These are phyloP conservation scores for Chiroxiphia lanceolata DNA, from an alignment of 2,797 vertebrate species.

Conservation along the genomic window DNA sequence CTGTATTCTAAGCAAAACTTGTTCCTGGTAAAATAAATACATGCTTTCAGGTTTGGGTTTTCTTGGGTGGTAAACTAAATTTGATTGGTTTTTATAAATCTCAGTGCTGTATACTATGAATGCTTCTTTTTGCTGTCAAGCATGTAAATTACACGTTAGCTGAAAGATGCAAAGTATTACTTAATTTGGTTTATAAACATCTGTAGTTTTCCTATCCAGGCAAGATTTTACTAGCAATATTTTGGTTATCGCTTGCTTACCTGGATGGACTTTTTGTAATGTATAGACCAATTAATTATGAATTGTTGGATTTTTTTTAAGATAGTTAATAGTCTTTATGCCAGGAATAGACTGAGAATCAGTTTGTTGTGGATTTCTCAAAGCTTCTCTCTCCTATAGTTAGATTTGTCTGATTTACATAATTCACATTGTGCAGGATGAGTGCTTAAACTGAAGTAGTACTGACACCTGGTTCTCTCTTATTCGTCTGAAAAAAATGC, in stretches of 20 bases:
- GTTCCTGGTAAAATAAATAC: constrained; percentile 77
- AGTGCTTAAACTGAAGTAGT: neutral
- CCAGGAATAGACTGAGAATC: neutral
- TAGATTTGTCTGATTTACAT: neutral
- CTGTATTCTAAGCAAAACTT: constrained; percentile 56
- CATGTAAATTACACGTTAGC: neutral
- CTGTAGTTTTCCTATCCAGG: neutral
- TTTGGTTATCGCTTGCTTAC: neutral
- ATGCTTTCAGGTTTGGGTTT: constrained; percentile 67
- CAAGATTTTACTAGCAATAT: neutral
- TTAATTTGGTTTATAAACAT: neutral
- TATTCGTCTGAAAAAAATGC: neutral
- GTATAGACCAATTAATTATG: neutral
- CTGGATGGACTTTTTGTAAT: neutral
- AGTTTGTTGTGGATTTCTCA: neutral
- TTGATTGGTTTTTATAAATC: neutral
- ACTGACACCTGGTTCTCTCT: neutral
- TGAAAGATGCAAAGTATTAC: neutral
- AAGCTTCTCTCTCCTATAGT: neutral
- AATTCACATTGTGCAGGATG: neutral
- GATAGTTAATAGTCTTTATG: neutral
- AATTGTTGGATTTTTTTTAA: neutral
- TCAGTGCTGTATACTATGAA: neutral
- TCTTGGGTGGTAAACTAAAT: constrained; percentile 54
- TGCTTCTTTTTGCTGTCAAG: neutral